Evolutionary conservation across 2,888 invertebrate genomes (phyloP).

Genomic region (Mythimna ferrago): DNA sequence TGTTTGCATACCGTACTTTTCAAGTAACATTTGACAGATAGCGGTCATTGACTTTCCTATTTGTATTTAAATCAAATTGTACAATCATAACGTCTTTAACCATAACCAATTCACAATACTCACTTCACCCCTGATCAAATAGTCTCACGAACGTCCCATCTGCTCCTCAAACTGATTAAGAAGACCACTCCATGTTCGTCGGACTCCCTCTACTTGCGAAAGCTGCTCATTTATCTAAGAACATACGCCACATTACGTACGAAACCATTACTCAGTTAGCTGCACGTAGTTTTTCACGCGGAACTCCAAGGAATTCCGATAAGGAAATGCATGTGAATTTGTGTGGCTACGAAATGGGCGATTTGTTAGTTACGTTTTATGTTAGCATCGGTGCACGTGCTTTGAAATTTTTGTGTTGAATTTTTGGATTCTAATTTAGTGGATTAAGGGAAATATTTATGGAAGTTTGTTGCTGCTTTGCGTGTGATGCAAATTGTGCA

Average conservation of each 20-base stretch:
- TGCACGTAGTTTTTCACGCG: conserved; percentile 68
- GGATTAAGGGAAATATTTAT: neutral
- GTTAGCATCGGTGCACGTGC: conserved; percentile 9
- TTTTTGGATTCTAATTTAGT: neutral
- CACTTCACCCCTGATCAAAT: neutral
- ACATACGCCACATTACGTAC: conserved; percentile 60
- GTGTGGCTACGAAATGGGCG: conserved; percentile 46
- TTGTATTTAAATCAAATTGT: neutral
- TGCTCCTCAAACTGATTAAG: conserved; percentile 36
- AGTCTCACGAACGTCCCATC: conserved; percentile 15
- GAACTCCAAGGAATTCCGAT: conserved; percentile 65
- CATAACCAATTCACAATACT: neutral
- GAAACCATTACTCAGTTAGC: conserved; percentile 66
- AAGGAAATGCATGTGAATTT: conserved; percentile 63
- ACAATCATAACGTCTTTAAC: neutral
- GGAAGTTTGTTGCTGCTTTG: neutral
- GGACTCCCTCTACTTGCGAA: conserved; percentile 31
- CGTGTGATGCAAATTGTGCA: neutral
- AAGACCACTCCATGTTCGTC: conserved; percentile 42
- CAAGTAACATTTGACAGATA: too few relatives aligned
- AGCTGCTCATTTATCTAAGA: conserved; percentile 54
- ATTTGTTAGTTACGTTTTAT: conserved; percentile 28
- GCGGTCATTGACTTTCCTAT: too few relatives aligned
- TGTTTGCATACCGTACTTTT: too few relatives aligned
- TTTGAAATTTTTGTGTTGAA: conserved; percentile 8